Base-by-base conservation (phyloP, 2,888 invertebrate genomes). In the Drosophila multiciliata region DNA sequence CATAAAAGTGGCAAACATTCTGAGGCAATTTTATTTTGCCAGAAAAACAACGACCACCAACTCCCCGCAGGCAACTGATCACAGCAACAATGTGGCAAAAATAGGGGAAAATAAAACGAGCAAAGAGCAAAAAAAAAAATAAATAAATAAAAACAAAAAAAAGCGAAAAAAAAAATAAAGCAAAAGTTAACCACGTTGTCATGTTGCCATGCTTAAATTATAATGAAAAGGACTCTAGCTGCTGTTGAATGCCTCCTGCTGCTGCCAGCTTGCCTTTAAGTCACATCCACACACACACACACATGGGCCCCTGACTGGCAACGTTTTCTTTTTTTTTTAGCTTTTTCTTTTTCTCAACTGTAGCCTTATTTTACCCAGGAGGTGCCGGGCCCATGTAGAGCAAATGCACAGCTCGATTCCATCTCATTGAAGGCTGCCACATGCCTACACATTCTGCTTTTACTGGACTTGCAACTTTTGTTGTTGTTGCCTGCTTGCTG, bases 181-280 rank as follows among this genome's bases (percentile, higher is more conserved):
- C 71, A 83, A 86, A 90, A 89, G 90, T 90, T 87, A 90, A 90
- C 90, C 89, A 84, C 86, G 89, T 84, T 90, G 90, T 90, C 90
- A 90, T 90, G 84, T 87, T 87, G 82, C 83, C 80, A 80, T 87
- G 89, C 90, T 90, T 90, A 90, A 90, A 90, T 90, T 90, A 90
- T 90, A 90, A 90, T 90, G 90, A 90, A 90, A 90, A 87, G 86
- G 84, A 84, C 84, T 80, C 80, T 82, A 75, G 80, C 70, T 76
- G 81, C 70, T 73, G 54, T 49, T 79, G 74, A 38, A 69, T 68
- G 81, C 75, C 83, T 66, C 68, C 70, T 76, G 69, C 61, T 73
- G 59, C 45, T 69, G 53, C 33, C 68, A 59, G 59, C 63, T 65
- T 66, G 73, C 60, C 77, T 76, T 78, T 65, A 78, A 74, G 63